phyloP scores from a whole-genome alignment of 2,888 invertebrate genomes.

The Cremastinae sp. region DNA sequence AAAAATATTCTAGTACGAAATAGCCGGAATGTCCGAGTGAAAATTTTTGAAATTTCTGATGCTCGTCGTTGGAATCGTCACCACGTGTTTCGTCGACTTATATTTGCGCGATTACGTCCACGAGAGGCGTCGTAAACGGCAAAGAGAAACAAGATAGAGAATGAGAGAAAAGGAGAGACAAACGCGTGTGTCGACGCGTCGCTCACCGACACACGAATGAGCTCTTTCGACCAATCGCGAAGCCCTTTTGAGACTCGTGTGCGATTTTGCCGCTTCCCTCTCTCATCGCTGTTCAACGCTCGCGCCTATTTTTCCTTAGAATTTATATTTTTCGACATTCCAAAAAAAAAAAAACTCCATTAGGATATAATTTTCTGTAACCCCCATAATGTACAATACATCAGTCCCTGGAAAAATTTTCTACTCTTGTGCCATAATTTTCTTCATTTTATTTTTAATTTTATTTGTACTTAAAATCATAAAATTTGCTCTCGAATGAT shows the following conservation, averaged over 20 bases:
- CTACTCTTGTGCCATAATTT: too few relatives aligned
- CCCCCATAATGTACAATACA: too few relatives aligned
- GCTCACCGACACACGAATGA: conserved; percentile 69
- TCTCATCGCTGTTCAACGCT: conserved; percentile 33
- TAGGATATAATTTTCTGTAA: neutral
- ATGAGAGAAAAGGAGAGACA: conserved; percentile 13
- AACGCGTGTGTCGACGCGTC: conserved; percentile 58
- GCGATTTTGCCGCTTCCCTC: conserved; percentile 54
- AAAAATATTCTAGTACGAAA: conserved; percentile 1
- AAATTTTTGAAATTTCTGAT: neutral
- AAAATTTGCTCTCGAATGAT: too few relatives aligned
- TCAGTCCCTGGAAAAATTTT: too few relatives aligned
- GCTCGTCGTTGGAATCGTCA: conserved; percentile 27
- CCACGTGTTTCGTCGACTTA: conserved; percentile 61
- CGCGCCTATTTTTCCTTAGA: conserved; percentile 25
- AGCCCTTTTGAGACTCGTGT: conserved; percentile 67
- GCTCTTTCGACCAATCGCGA: conserved; percentile 69
- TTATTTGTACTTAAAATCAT: too few relatives aligned
- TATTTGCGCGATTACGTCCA: conserved; percentile 24
- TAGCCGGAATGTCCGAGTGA: neutral
- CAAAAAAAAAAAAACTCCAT: neutral
- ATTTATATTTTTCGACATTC: conserved; percentile 5
- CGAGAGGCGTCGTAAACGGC: conserved; percentile 36
- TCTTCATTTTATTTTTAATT: too few relatives aligned
- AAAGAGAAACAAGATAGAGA: neutral